A percentile compares a stretch with the other conserved stretches of the same genome.
phyloP scores from a whole-genome alignment of 2,113 vertebrate species.

The Colaptes auratus region DNA sequence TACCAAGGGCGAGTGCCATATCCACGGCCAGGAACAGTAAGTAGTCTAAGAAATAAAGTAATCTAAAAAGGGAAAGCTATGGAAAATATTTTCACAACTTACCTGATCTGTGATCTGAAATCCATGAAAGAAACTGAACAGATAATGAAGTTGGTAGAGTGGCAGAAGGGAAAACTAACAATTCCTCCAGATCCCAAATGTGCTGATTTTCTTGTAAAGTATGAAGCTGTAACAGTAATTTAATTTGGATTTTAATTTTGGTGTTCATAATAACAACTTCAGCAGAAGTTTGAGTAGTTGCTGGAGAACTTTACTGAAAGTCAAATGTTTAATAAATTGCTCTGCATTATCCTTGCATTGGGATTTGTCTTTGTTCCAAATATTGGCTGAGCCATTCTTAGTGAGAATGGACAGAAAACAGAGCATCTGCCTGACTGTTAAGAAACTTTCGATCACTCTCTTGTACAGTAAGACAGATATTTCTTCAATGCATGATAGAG shows the following conservation, averaged over 20 bases:
- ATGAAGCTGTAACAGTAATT: neutral
- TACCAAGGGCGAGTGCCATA: constrained; percentile 95
- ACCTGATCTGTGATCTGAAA: neutral
- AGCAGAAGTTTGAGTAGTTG: neutral
- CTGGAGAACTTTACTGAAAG: neutral
- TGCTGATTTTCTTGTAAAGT: neutral
- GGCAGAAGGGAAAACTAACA: neutral
- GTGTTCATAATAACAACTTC: neutral
- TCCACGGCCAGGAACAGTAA: constrained; percentile 96
- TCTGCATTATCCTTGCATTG: neutral
- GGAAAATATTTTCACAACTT: neutral
- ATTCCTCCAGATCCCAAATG: neutral
- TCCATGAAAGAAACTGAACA: neutral
- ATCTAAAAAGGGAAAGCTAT: neutral
- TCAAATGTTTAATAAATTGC: constrained; percentile 4
- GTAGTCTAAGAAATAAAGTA: constrained; percentile 35
- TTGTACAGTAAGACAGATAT: neutral
- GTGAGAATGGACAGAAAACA: constrained; percentile 3
- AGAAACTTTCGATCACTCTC: neutral
- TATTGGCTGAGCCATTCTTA: neutral
- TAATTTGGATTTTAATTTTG: neutral
- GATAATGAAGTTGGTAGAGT: neutral
- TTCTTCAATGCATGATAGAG: neutral
- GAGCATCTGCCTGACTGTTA: neutral
- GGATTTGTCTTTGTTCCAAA: neutral